Conservation (phyloP, 2,888 invertebrate species). For the Catocala fraxini region DNA sequence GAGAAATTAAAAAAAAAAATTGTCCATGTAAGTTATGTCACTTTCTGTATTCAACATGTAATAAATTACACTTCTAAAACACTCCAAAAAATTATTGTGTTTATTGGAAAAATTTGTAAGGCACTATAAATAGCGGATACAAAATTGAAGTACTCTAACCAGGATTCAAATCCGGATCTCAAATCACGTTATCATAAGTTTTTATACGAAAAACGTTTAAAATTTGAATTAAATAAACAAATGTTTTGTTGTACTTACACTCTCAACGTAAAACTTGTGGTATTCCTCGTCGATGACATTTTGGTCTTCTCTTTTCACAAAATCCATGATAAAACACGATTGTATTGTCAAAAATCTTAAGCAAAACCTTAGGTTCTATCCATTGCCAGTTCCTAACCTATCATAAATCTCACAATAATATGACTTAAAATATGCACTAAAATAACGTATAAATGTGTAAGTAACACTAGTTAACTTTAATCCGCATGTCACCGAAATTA, state of each 20-base stretch:
- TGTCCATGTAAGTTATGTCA: too few relatives aligned
- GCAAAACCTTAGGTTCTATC: constrained; percentile 44
- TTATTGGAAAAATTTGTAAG: too few relatives aligned
- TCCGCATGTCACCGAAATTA: constrained; percentile 37
- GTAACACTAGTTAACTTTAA: constrained; percentile 36
- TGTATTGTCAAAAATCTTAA: constrained; percentile 30
- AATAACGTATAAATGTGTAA: constrained; percentile 45
- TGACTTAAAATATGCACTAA: constrained; percentile 54
- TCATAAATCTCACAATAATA: constrained; percentile 48
- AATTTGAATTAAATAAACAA: constrained; percentile 29
- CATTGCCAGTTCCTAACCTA: constrained; percentile 72
- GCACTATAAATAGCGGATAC: neutral
- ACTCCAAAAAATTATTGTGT: too few relatives aligned
- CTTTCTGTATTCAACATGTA: too few relatives aligned
- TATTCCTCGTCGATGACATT: constrained; percentile 74
- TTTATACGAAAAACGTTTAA: constrained; percentile 44
- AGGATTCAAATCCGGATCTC: constrained; percentile 43
- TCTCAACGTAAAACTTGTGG: constrained; percentile 78
- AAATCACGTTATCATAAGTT: constrained; percentile 33
- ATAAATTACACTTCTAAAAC: too few relatives aligned
- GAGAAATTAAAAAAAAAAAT: too few relatives aligned
- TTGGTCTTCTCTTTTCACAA: constrained; percentile 79
- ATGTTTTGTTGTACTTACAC: constrained; percentile 62
- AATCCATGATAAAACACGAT: constrained; percentile 70
- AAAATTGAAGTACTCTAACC: constrained; percentile 7